phyloP scores from a whole-genome alignment of 2,797 vertebrate species.

The Spinibarbus caldwelli region DNA sequence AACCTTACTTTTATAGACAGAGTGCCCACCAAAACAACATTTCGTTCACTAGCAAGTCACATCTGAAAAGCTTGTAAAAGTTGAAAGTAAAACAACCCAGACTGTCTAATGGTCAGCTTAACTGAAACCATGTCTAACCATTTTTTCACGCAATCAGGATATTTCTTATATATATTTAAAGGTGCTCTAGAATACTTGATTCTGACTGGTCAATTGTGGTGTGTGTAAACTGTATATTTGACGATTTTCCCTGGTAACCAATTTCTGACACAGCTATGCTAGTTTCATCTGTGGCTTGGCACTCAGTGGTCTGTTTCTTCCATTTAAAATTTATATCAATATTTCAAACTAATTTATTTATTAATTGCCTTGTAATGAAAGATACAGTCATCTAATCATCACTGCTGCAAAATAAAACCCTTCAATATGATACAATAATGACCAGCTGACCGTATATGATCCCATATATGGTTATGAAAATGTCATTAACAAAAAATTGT shows the following conservation, averaged over 20 bases:
- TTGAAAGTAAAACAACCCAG: not conserved
- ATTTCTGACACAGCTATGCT: not conserved
- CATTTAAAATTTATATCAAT: not conserved
- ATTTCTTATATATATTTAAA: not conserved
- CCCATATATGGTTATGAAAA: not conserved
- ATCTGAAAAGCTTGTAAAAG: conserved; percentile 4
- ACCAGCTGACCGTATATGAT: not conserved
- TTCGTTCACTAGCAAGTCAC: not conserved
- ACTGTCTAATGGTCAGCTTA: conserved; percentile 1
- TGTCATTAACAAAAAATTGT: not conserved
- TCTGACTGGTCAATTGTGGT: not conserved
- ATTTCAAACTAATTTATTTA: not conserved
- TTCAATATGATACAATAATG: not conserved
- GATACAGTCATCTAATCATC: not conserved
- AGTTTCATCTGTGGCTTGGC: not conserved
- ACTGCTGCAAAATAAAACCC: not conserved
- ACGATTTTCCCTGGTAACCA: not conserved
- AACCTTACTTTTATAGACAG: not conserved
- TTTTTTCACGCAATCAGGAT: not conserved
- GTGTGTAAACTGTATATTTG: not conserved
- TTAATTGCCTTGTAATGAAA: not conserved
- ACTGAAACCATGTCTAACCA: conserved; percentile 26
- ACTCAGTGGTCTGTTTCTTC: not conserved
- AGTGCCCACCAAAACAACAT: not conserved
- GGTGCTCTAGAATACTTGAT: not conserved